These are phyloP conservation scores for Dromiciops gliroides DNA, from an alignment of 2,113 vertebrate genomes.

Conservation along the genomic window DNA sequence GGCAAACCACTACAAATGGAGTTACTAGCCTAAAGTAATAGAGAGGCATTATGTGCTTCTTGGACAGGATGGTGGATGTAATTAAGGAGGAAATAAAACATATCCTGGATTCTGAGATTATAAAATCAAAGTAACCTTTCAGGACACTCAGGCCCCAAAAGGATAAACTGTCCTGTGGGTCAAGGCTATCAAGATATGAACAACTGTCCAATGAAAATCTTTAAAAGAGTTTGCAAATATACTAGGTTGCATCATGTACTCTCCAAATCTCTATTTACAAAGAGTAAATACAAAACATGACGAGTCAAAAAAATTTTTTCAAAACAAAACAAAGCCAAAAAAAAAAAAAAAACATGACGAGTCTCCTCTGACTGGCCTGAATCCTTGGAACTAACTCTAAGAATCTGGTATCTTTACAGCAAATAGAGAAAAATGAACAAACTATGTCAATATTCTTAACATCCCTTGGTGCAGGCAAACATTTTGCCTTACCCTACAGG, in stretches of 20 bases:
- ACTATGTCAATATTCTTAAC: not conserved
- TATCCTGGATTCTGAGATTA: not conserved
- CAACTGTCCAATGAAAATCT: not conserved
- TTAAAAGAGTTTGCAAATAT: not conserved
- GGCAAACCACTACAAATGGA: not conserved
- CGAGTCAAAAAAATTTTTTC: no score
- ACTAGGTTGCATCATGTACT: not conserved
- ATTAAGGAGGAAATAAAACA: not conserved
- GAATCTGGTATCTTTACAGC: not conserved
- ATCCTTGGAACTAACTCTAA: not conserved
- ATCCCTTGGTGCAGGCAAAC: not conserved
- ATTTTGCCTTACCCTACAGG: no score
- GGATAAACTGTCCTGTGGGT: not conserved
- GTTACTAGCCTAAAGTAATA: not conserved
- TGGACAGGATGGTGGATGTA: not conserved
- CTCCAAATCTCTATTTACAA: not conserved
- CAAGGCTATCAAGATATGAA: not conserved
- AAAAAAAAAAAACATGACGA: not conserved
- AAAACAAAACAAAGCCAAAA: no score
- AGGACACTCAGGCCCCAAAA: not conserved
- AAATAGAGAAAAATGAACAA: not conserved
- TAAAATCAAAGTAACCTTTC: not conserved
- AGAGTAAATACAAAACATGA: not conserved
- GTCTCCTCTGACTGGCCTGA: not conserved
- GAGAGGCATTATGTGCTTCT: not conserved